phyloP scores from a whole-genome alignment of 2,797 vertebrate species.

The Tapirus indicus region DNA sequence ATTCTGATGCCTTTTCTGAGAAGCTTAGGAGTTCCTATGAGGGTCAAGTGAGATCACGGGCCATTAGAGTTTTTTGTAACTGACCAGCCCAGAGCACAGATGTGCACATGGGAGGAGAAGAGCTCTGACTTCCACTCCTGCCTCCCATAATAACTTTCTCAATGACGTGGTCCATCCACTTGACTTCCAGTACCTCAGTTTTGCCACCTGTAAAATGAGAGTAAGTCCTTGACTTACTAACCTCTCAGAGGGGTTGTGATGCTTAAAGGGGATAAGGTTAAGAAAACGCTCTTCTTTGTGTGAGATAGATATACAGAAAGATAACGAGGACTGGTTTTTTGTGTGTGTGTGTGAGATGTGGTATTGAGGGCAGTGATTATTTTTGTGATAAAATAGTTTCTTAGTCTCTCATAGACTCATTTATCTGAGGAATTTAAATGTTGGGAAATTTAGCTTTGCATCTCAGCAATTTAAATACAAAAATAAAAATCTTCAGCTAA shows the following conservation, averaged over 20 bases:
- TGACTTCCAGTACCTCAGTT: background rate
- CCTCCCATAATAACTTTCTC: background rate
- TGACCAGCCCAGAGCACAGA: background rate
- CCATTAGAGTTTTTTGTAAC: background rate
- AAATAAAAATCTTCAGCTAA: background rate
- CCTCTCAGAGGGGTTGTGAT: background rate
- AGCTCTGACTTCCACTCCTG: background rate
- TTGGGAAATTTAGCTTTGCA: background rate
- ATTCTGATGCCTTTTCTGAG: background rate
- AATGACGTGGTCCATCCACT: no score
- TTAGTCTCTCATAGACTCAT: background rate
- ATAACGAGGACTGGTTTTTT: background rate
- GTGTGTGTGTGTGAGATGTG: background rate
- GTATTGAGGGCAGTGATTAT: background rate
- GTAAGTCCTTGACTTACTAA: background rate
- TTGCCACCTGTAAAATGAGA: background rate
- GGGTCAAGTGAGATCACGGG: background rate
- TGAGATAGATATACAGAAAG: background rate
- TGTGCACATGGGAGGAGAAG: background rate
- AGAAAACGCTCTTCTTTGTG: background rate
- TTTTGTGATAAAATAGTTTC: background rate
- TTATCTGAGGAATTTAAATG: constrained; percentile 40
- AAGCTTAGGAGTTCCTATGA: background rate
- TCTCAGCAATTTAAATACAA: background rate
- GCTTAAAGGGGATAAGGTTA: background rate